Evolutionary conservation across 2,113 vertebrate species (phyloP).

Genomic region (Rousettus leschenaultii): DNA sequence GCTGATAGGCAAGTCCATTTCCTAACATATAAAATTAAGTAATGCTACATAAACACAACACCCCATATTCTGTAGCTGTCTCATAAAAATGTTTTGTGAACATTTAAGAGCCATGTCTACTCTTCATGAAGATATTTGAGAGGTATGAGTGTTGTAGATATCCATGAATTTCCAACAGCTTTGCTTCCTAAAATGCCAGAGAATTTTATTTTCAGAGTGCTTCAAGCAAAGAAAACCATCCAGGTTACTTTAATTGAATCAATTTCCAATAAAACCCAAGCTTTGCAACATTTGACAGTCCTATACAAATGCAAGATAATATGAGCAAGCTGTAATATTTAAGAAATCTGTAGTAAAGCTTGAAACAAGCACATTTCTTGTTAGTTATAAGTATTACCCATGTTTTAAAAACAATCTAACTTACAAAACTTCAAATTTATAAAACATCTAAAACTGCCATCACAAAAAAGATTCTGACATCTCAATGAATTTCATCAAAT

Average conservation of each 20-base stretch:
- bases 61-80: not conserved
- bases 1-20: not conserved
- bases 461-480: conserved; percentile 1
- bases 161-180: not conserved
- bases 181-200: conserved; percentile 36
- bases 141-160: not conserved
- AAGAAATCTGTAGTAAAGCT: not conserved
- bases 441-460: not conserved
- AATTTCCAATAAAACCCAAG: conserved; percentile 36
- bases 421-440: conserved; percentile 8
- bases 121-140: conserved; percentile 4
- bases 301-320: not conserved
- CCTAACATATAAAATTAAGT: not conserved
- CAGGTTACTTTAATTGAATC: conserved; percentile 31
- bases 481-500: not conserved
- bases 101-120: not conserved
- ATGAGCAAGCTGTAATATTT: not conserved
- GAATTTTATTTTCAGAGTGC: conserved; percentile 29
- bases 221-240: not conserved
- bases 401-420: conserved; percentile 36
- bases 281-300: not conserved
- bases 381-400: not conserved
- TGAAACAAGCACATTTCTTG: not conserved
- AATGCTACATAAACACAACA: not conserved
- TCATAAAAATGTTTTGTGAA: not conserved